Evolutionary conservation across 2,888 invertebrate genomes (phyloP).

Genomic region (Ditylenchus weischeri): DNA sequence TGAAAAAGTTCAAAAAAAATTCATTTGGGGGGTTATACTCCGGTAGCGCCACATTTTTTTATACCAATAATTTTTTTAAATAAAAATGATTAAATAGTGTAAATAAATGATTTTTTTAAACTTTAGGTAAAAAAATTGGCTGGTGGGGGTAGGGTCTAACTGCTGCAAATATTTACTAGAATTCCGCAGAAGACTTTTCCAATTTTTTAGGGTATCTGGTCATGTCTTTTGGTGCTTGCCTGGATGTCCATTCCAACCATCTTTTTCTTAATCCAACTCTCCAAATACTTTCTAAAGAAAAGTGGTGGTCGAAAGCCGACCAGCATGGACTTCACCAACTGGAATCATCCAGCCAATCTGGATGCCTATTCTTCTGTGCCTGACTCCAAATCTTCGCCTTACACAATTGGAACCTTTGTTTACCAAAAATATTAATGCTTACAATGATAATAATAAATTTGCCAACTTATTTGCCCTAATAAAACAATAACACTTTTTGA

Average conservation of each 20-base stretch:
- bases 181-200: background rate
- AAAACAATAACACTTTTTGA: too few species aligned
- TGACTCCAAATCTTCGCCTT: constrained; percentile 1
- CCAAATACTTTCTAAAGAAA: constrained; percentile 7
- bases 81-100: too few species aligned
- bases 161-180: too few species aligned
- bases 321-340: background rate
- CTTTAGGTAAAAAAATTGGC: too few species aligned
- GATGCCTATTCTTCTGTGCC: background rate
- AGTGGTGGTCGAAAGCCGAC: background rate
- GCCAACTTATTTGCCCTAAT: too few species aligned
- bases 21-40: too few species aligned
- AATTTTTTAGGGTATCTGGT: constrained; percentile 11
- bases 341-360: background rate
- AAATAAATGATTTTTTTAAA: too few species aligned
- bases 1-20: too few species aligned
- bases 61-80: too few species aligned
- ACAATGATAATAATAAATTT: background rate
- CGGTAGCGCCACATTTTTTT: too few species aligned
- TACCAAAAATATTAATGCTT: constrained; percentile 7
- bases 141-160: too few species aligned
- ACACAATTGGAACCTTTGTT: background rate
- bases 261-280: constrained; percentile 5
- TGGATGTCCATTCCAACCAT: constrained; percentile 6
- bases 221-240: constrained; percentile 1